Evolutionary conservation across 2,888 invertebrate species (phyloP), one percentile per base, ranked within the genome.

Genomic region (Campoletis raptor): DNA sequence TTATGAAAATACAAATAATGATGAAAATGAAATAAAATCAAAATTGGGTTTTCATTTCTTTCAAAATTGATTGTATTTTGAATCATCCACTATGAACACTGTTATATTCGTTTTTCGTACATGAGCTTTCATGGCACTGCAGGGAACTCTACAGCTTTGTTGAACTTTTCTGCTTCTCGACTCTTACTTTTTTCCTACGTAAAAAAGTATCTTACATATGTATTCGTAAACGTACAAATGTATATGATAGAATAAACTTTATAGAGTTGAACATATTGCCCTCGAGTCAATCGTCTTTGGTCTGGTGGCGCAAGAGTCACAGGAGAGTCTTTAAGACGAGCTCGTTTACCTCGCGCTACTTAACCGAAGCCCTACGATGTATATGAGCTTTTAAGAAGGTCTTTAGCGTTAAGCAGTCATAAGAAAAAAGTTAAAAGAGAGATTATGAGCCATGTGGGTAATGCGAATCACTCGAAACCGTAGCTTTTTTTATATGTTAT

Each of bases 241-340:
- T 21, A n/a, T 36, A 66, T 57, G 30, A 21, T 67, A 7, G 54
- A 24, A n/a, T 12, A 48, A 76, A 37, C 74, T 67, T 42, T 70
- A 54, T 24, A 70, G 24, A 48, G 24, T 45, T 24, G 61, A 69
- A 81, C 64, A 78, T 78, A 82, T 76, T 57, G 76, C 84, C 74
- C 81, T 61, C 57, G 24, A 86, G 86, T 86, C 77, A 83, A 86
- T 86, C 84, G 86, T 52, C 84, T 81, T 70, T 82, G 81, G 77
- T 52, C 73, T 30, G 24, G 52, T 48, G 69, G 85, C 54, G 67
- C 70, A 79, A 70, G 61, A 76, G 61, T 82, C 77, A 48, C 69
- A 45, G 36, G 15, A 74, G 69, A 81, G 36, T 77, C 81, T 85
- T 85, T 74, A 79, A 82, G 73, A 78, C 67, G 73, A 67, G 57